These are phyloP conservation scores for Morinoia aosen DNA, from an alignment of 2,888 invertebrate genomes.

Conservation along the genomic window DNA sequence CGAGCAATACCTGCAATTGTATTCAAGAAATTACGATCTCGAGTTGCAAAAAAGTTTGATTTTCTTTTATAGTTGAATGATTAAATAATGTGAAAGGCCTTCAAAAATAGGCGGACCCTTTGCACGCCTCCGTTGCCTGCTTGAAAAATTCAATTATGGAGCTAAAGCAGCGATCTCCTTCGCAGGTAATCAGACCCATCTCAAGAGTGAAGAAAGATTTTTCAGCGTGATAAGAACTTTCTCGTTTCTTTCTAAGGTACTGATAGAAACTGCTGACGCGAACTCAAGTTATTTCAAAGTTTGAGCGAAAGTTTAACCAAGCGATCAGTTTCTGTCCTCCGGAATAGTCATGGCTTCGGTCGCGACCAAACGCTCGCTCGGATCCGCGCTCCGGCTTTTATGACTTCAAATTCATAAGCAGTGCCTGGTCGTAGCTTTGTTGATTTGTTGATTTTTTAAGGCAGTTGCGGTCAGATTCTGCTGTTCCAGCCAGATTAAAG, in stretches of 20 bases:
- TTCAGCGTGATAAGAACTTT: conserved; percentile 26
- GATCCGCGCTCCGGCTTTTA: neutral
- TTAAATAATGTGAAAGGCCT: neutral
- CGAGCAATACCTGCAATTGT: neutral
- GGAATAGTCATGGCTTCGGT: conserved; percentile 9
- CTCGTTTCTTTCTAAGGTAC: neutral
- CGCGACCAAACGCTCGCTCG: neutral
- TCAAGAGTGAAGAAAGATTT: conserved; percentile 42
- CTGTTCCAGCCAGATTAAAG: too few relatives aligned
- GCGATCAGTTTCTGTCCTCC: conserved; percentile 44
- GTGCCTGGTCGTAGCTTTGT: neutral
- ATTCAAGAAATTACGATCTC: neutral
- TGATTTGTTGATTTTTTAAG: neutral
- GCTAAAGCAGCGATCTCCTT: conserved; percentile 12
- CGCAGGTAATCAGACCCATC: conserved; percentile 29
- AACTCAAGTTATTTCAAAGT: conserved; percentile 45
- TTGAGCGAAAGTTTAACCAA: conserved; percentile 48
- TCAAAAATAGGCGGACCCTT: neutral
- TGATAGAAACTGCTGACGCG: conserved; percentile 48
- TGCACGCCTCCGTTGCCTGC: neutral
- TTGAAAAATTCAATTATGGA: conserved; percentile 21
- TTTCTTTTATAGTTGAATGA: neutral
- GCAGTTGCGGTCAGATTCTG: too few relatives aligned
- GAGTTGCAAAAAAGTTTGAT: neutral
- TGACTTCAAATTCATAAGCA: neutral